Percentiles rank a stretch among this genome's conserved stretches.
These are phyloP conservation scores for Sinosuthora webbiana DNA, from an alignment of 2,113 vertebrate species.

Conservation along the genomic window DNA sequence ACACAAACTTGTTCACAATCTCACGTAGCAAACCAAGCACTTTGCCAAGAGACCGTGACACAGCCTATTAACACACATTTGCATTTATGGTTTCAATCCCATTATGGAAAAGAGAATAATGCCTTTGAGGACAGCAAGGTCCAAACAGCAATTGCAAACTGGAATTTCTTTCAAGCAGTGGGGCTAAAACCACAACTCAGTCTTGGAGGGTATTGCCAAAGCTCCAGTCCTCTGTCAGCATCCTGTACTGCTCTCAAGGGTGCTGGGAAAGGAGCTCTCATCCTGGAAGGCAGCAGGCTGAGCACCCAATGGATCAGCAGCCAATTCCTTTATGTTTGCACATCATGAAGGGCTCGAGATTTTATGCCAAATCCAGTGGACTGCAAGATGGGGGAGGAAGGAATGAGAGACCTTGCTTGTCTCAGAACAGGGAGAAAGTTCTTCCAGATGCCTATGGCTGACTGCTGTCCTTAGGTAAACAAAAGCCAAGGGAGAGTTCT, in stretches of 20 bases:
- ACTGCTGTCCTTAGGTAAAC: not conserved
- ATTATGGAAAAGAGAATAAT: not conserved
- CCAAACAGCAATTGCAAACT: not conserved
- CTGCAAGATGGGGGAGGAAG: not conserved
- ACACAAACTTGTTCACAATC: not conserved
- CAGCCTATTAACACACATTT: not conserved
- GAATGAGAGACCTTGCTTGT: not conserved
- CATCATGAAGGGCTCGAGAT: not conserved
- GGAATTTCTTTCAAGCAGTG: not conserved
- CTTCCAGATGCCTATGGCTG: not conserved
- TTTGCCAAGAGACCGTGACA: not conserved
- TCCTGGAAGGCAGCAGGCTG: not conserved
- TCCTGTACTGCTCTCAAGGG: accelerated
- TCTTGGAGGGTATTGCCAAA: not conserved
- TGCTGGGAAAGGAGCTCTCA: not conserved
- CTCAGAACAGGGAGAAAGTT: not conserved
- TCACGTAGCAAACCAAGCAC: not conserved
- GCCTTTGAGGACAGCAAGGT: not conserved
- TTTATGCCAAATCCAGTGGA: not conserved
- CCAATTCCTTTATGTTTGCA: not conserved
- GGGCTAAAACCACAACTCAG: not conserved
- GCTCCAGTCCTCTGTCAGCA: not conserved
- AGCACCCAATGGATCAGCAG: accelerated
- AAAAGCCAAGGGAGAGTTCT: not conserved
- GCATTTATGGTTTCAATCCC: not conserved